phyloP scores from a whole-genome alignment of 2,888 invertebrate species.

The Nephrocerus scutellatus region DNA sequence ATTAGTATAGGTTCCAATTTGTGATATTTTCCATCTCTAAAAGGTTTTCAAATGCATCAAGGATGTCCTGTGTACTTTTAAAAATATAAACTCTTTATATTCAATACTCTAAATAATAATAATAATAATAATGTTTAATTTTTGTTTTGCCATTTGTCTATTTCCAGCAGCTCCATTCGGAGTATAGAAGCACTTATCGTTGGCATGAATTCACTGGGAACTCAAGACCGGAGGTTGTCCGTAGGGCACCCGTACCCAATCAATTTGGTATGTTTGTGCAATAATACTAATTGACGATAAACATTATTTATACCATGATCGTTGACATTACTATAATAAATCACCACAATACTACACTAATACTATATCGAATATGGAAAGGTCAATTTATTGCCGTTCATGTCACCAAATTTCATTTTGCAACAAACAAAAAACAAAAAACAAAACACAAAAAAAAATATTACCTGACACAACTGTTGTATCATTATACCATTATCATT shows the following conservation, averaged over 20 bases:
- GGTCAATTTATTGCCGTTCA: too few species aligned
- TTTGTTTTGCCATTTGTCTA: conserved; percentile 15
- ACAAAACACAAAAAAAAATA: too few species aligned
- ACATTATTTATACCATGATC: neutral
- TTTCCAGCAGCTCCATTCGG: conserved; percentile 75
- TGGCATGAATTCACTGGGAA: conserved; percentile 86
- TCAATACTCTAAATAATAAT: too few species aligned
- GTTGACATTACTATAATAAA: too few species aligned
- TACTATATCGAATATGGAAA: too few species aligned
- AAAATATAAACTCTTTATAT: too few species aligned
- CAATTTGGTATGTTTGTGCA: conserved; percentile 34
- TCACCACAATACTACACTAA: too few species aligned
- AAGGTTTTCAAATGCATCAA: neutral
- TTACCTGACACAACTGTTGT: too few species aligned
- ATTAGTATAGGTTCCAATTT: conserved; percentile 1
- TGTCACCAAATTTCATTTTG: too few species aligned
- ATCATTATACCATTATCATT: too few species aligned
- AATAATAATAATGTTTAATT: too few species aligned
- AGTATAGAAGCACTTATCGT: conserved; percentile 90
- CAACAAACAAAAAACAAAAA: too few species aligned
- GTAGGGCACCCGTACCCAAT: conserved; percentile 56
- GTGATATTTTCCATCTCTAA: neutral
- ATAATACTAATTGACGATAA: neutral
- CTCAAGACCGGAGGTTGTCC: conserved; percentile 65
- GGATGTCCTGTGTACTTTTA: neutral